phyloP scores from a whole-genome alignment of 2,113 vertebrate species.

The Microcebus murinus region DNA sequence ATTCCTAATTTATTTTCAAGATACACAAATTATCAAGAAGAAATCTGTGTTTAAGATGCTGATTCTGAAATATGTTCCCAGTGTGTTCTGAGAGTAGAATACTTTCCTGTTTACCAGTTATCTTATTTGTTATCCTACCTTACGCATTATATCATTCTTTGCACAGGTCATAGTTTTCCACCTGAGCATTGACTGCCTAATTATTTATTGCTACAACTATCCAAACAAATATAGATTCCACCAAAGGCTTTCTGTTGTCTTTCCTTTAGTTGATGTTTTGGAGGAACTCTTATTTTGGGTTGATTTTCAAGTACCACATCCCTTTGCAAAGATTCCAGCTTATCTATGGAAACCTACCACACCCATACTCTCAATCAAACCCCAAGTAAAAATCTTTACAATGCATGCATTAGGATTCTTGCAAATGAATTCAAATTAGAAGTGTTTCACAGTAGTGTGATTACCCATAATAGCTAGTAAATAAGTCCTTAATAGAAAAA shows the following conservation, averaged over 20 bases:
- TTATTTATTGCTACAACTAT: constrained; percentile 40
- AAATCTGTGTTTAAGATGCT: constrained; percentile 47
- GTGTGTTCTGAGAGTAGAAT: constrained; percentile 9
- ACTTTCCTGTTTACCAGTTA: background rate
- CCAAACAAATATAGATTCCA: background rate
- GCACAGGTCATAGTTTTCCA: constrained; percentile 16
- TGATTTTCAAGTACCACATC: background rate
- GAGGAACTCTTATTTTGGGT: background rate
- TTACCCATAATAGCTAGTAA: background rate
- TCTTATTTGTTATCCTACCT: constrained; percentile 32
- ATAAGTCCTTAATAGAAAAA: background rate
- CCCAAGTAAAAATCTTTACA: background rate
- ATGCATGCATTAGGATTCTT: background rate
- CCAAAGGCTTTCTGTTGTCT: background rate
- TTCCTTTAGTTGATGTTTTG: constrained; percentile 11
- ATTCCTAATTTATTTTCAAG: constrained; percentile 64
- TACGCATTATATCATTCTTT: constrained; percentile 4
- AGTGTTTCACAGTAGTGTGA: background rate
- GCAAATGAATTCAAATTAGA: background rate
- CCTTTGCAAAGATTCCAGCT: background rate
- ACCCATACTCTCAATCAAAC: rapidly evolving
- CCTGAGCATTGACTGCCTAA: background rate
- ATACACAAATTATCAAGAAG: constrained; percentile 54
- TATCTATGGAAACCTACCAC: background rate
- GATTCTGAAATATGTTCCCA: constrained; percentile 50